Percentiles rank a stretch among this genome's conserved stretches.
phyloP scores from a whole-genome alignment of 2,797 vertebrate genomes.

The Dendrocincla tyrannina region DNA sequence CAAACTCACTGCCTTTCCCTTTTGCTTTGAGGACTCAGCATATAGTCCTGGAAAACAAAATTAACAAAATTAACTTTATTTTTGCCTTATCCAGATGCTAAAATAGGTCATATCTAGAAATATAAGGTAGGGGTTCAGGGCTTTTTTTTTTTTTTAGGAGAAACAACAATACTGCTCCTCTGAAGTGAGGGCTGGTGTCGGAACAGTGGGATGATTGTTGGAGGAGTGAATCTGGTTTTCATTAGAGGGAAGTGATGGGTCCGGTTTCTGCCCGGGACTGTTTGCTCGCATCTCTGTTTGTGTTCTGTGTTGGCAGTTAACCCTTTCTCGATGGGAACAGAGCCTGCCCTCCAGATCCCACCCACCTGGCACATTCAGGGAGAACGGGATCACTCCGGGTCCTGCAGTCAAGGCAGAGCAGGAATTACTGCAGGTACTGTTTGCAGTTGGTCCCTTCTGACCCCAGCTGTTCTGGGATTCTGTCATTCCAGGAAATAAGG shows the following conservation, averaged over 20 bases:
- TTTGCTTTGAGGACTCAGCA: not conserved
- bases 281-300: slow-evolving; percentile 62
- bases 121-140: rapidly evolving
- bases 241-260: slow-evolving; percentile 77
- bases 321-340: not conserved
- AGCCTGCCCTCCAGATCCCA: not conserved
- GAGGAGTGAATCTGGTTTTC: slow-evolving; percentile 81
- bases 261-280: slow-evolving; percentile 73
- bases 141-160: not conserved
- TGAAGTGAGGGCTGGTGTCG: slow-evolving; percentile 62
- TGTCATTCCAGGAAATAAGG: not conserved
- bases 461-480: not conserved
- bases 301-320: slow-evolving; percentile 67
- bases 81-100: not conserved
- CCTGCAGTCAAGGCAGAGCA: not conserved
- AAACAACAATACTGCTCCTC: slow-evolving; percentile 20
- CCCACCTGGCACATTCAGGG: not conserved
- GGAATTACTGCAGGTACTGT: not conserved
- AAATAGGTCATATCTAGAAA: not conserved
- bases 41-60: not conserved
- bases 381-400: rapidly evolving
- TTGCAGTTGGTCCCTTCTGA: not conserved
- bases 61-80: not conserved
- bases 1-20: not conserved
- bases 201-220: slow-evolving; percentile 81